phyloP scores from a whole-genome alignment of 2,113 vertebrate genomes.

The Cavia porcellus region DNA sequence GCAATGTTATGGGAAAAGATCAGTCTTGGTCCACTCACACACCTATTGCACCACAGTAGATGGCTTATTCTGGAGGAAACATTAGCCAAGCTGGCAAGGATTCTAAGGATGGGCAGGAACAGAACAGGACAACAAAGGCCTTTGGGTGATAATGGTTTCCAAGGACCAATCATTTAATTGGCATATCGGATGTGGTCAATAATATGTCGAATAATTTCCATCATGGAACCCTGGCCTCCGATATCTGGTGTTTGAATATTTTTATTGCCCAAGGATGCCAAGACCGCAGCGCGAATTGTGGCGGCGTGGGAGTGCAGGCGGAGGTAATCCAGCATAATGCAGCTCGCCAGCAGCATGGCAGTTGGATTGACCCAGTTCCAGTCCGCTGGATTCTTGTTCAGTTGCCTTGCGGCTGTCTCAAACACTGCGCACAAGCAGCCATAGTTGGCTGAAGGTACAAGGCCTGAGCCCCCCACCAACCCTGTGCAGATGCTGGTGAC shows the following conservation, averaged over 20 bases:
- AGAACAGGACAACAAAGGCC: not conserved
- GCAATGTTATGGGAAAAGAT: not conserved
- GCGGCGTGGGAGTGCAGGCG: constrained; percentile 89
- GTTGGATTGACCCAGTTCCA: constrained; percentile 91
- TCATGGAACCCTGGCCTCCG: constrained; percentile 90
- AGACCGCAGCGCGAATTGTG: constrained; percentile 87
- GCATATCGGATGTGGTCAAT: constrained; percentile 74
- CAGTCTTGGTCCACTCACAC: not conserved
- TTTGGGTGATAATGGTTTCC: not conserved
- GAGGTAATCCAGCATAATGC: constrained; percentile 92
- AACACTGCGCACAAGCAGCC: constrained; percentile 90
- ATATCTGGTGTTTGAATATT: constrained; percentile 91
- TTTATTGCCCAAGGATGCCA: constrained; percentile 90
- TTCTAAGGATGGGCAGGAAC: not conserved
- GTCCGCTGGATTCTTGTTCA: constrained; percentile 88
- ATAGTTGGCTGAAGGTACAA: constrained; percentile 90
- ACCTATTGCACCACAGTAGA: not conserved
- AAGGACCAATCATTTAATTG: not conserved
- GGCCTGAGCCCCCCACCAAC: constrained; percentile 89
- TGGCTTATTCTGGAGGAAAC: not conserved
- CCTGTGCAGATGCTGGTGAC: constrained; percentile 93
- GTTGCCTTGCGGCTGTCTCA: constrained; percentile 91
- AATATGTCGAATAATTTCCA: constrained; percentile 89
- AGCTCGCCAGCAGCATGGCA: constrained; percentile 91
- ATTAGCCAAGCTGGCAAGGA: not conserved